Base-by-base conservation (phyloP, 37 sponge, comb jelly and placozoan species). In the Aphrocallistes beatrix region DNA sequence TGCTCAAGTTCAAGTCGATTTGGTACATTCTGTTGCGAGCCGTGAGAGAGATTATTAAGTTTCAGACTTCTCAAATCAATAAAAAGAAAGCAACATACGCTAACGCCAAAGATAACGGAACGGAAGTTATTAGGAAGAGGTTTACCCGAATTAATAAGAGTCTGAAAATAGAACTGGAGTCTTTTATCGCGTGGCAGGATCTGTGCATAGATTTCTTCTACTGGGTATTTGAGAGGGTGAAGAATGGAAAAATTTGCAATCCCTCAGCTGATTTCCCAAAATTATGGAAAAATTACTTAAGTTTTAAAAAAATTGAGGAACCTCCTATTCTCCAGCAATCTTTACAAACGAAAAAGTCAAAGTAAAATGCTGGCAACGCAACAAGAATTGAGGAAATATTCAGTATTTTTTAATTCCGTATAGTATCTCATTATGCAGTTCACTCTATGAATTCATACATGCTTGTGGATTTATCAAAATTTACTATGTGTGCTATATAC, bases 1-100 rank as follows among this genome's bases (percentile, higher is more conserved):
- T 60, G 34, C 10, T 60, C 3, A 60, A 60, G 75, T 60, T 60
- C 34, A 60, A 60, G 34, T 60, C 75, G 10, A 60, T 60, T 60
- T 60, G 75, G 75, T 60, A 60, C n/a, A 60, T 60, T 19, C 75
- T 60, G 28, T 60, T 60, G 34, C 75, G 75, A 60, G 75, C 75
- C 10, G 75, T 60, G 3, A 60, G 75, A 60, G 75, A 60, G n/a
- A 60, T 60, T 13, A 3, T 60, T 3, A 60, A 60, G 34, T 60
- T 32, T 60, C 75, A 60, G 34, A 60, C n/a, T 21, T 25, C 10
- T 60, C 75, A 60, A 30, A 13, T 60, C n/a, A 32, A 21, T 30
- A 60, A 60, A 13, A 28, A 28, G 25, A 60, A 13, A 13, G 25
- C 34, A 30, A 60, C 10, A 30, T 32, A 28, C n/a, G 32, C 25